Percentiles rank a stretch among this genome's conserved stretches.
Evolutionary conservation across 1,140 invertebrate genomes (phyloP).

Genomic region (Philotrypesis tridentata): DNA sequence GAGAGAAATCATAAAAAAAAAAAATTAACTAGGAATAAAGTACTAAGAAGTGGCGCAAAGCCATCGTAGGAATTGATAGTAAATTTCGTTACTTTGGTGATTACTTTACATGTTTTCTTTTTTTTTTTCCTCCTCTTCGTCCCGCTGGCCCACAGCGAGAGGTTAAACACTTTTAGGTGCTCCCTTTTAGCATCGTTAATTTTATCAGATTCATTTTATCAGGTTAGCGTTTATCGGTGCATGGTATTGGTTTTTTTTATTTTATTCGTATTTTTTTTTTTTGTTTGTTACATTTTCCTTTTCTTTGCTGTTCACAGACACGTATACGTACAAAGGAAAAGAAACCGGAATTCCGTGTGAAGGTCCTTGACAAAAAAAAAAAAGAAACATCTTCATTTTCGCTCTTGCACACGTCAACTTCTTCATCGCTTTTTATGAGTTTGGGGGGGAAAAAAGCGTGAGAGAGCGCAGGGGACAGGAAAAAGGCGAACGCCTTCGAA

Average conservation of each 20-base stretch:
- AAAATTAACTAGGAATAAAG: conserved; percentile 1
- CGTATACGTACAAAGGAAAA: background rate
- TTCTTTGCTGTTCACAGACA: background rate
- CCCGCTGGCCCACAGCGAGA: too few species aligned
- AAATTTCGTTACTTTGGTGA: background rate
- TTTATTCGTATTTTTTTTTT: conserved; percentile 10
- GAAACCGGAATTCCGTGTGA: background rate
- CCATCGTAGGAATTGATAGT: background rate
- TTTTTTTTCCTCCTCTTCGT: background rate
- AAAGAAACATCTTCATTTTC: too few species aligned
- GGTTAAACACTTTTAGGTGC: background rate
- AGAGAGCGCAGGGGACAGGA: too few species aligned
- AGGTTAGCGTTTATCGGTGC: background rate
- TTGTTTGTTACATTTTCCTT: too few species aligned
- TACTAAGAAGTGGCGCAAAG: background rate
- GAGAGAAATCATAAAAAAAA: background rate
- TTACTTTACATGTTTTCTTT: background rate
- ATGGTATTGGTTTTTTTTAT: background rate
- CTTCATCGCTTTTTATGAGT: too few species aligned
- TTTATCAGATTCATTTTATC: conserved; percentile 26
- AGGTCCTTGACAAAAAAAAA: too few species aligned
- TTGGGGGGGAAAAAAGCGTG: too few species aligned
- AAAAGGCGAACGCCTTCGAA: too few species aligned
- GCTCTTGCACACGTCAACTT: too few species aligned
- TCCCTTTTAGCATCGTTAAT: conserved; percentile 5